These are phyloP conservation scores for Saguinus imperator DNA, from an alignment of 2,113 vertebrate genomes.

Conservation along the genomic window DNA sequence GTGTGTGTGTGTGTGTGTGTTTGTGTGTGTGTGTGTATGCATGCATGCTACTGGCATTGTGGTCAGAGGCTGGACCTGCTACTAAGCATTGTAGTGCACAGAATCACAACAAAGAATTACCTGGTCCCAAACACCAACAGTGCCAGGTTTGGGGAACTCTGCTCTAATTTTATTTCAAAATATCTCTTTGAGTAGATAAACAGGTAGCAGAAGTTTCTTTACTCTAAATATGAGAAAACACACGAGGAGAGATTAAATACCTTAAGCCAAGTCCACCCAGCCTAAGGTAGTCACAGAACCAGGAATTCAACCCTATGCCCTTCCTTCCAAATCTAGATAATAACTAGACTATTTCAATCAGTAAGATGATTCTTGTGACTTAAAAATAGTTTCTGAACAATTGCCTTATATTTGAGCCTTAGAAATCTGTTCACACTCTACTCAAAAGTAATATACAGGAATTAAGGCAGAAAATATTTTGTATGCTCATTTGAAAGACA, in stretches of 20 bases:
- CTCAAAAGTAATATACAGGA: neutral
- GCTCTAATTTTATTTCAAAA: slow-evolving; percentile 4
- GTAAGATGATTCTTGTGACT: neutral
- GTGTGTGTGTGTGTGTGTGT: neutral
- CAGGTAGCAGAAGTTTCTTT: neutral
- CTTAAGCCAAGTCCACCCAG: neutral
- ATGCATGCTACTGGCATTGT: neutral
- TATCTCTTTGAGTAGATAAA: neutral
- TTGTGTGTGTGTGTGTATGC: neutral
- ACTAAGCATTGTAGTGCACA: neutral
- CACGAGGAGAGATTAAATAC: neutral
- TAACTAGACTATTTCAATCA: slow-evolving; percentile 7
- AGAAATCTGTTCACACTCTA: neutral
- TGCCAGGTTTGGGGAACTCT: neutral
- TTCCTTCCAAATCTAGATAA: neutral
- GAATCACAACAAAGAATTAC: neutral
- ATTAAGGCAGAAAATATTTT: slow-evolving; percentile 21
- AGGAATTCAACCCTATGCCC: neutral
- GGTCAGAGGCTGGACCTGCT: neutral
- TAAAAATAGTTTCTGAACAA: neutral
- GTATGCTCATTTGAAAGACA: slow-evolving; percentile 12
- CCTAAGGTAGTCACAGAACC: neutral
- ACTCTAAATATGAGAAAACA: neutral
- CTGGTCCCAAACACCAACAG: neutral
- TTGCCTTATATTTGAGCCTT: slow-evolving; percentile 37